Conservation (phyloP, 2,113 vertebrate species). For the Dromaius novaehollandiae region DNA sequence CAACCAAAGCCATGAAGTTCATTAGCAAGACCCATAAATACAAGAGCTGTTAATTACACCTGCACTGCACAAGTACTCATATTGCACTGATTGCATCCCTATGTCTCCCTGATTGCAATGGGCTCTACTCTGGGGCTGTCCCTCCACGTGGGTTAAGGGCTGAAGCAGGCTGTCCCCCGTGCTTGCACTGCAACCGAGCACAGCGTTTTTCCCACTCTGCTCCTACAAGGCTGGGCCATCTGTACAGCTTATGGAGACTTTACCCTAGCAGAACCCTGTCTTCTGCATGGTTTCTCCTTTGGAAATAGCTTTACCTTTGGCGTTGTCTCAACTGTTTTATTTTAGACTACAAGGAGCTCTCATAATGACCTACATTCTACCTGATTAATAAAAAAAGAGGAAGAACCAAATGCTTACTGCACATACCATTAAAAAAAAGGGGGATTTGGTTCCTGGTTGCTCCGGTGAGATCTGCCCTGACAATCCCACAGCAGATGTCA, state of each 20-base stretch:
- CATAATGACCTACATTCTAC: background rate
- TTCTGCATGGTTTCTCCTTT: background rate
- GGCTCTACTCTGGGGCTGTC: background rate
- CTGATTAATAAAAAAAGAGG: background rate
- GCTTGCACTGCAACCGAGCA: background rate
- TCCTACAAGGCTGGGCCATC: background rate
- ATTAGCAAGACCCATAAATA: background rate
- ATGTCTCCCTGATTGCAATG: background rate
- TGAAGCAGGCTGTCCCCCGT: background rate
- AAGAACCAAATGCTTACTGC: background rate
- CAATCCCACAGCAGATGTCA: background rate
- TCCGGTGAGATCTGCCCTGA: fast-evolving
- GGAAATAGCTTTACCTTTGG: background rate
- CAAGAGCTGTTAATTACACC: background rate
- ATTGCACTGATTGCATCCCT: background rate
- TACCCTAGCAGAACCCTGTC: background rate
- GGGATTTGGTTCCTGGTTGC: background rate
- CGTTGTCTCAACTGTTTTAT: background rate
- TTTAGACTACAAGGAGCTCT: background rate
- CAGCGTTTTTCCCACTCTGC: background rate
- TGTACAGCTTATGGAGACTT: background rate
- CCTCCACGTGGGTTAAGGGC: background rate
- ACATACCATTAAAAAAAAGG: background rate
- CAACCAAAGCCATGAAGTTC: background rate
- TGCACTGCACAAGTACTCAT: fast-evolving